Conservation (phyloP, 2,888 invertebrate genomes). For the Parasteatoda lunata region DNA sequence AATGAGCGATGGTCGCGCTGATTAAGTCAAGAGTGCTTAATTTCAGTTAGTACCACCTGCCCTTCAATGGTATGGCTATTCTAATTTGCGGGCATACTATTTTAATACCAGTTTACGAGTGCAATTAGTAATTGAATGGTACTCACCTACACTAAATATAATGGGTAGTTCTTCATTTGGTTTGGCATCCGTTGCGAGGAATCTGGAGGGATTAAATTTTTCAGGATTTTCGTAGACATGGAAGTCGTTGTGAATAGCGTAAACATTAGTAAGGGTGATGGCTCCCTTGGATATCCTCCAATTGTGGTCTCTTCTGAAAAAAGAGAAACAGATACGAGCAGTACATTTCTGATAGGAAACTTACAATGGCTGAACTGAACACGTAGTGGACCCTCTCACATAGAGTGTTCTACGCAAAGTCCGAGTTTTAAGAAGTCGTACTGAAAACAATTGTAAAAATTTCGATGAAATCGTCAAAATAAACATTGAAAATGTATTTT, state of each 20-base stretch:
- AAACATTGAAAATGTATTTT: not conserved
- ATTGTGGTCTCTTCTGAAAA: conserved; percentile 35
- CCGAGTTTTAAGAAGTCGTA: not conserved
- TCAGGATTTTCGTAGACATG: conserved; percentile 22
- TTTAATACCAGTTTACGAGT: too few relatives aligned
- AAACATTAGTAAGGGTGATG: conserved; percentile 18
- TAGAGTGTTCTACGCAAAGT: not conserved
- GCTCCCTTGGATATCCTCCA: conserved; percentile 37
- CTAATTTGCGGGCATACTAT: too few relatives aligned
- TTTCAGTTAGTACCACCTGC: too few relatives aligned
- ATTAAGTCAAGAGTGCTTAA: too few relatives aligned
- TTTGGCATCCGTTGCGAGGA: not conserved
- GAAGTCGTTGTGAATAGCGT: conserved; percentile 7
- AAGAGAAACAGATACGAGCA: not conserved
- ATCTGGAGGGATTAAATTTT: conserved; percentile 16
- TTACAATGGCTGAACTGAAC: too few relatives aligned
- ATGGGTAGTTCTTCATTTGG: conserved; percentile 28
- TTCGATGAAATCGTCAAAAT: not conserved
- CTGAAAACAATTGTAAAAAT: not conserved
- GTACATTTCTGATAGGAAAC: too few relatives aligned
- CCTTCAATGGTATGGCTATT: too few relatives aligned
- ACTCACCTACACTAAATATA: conserved; percentile 33
- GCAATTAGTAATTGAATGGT: not conserved
- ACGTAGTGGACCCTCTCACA: not conserved
- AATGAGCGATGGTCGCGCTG: too few relatives aligned